Conservation (phyloP, 2,888 invertebrate species). For the Anoncus sp. region DNA sequence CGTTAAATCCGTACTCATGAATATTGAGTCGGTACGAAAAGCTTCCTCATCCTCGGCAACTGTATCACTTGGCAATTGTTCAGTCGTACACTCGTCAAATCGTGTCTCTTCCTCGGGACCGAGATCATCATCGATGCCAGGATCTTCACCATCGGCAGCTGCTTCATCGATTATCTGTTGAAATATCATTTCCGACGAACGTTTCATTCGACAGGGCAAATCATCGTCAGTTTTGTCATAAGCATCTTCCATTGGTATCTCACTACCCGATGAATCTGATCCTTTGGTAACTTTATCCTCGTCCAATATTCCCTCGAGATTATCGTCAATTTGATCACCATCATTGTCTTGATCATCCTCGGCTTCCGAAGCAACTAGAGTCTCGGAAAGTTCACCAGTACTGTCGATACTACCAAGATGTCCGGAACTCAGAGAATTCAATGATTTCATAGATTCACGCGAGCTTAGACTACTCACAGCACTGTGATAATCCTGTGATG, state of each 20-base stretch:
- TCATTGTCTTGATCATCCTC: constrained; percentile 88
- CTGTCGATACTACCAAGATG: constrained; percentile 94
- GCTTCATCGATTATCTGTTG: constrained; percentile 87
- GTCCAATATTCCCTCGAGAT: constrained; percentile 82
- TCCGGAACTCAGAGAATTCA: constrained; percentile 95
- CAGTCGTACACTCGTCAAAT: constrained; percentile 61
- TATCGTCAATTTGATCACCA: constrained; percentile 86
- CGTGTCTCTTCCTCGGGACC: constrained; percentile 81
- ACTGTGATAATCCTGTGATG: constrained; percentile 94
- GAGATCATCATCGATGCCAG: constrained; percentile 81
- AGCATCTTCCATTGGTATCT: constrained; percentile 72
- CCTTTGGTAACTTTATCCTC: constrained; percentile 74
- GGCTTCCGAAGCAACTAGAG: constrained; percentile 94
- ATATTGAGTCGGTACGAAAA: constrained; percentile 57
- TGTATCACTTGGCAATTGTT: constrained; percentile 79
- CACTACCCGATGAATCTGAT: constrained; percentile 73
- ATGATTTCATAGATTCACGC: constrained; percentile 94
- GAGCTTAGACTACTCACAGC: constrained; percentile 95
- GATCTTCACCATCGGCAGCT: constrained; percentile 71
- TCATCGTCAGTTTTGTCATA: constrained; percentile 84
- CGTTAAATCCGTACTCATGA: constrained; percentile 58
- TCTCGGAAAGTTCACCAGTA: constrained; percentile 95
- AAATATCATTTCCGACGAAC: constrained; percentile 96
- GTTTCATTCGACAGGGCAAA: constrained; percentile 89
- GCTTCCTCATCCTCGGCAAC: constrained; percentile 86